Evolutionary conservation across 2,797 vertebrate genomes (phyloP).

Genomic region (Anisognathus igniventris): DNA sequence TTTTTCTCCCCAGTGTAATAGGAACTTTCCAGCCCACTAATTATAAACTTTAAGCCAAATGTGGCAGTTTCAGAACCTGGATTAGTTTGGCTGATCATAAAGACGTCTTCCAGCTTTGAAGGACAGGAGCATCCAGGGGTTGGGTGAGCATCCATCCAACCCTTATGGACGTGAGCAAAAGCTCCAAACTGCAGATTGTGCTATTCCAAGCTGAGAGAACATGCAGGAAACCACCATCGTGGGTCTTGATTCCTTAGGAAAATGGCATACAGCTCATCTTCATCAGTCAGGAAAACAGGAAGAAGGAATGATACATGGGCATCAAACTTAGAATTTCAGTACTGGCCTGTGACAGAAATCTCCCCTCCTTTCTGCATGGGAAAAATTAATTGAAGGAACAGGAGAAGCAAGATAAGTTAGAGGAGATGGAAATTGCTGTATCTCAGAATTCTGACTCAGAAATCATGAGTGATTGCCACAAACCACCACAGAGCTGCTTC

Average conservation of each 20-base stretch:
- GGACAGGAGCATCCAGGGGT: background rate
- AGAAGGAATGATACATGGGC: background rate
- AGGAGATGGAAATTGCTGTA: background rate
- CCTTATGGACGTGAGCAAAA: background rate
- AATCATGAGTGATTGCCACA: background rate
- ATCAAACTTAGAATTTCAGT: background rate
- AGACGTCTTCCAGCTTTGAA: background rate
- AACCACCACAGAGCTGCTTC: background rate
- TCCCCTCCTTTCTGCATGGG: background rate
- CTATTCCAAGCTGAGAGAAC: background rate
- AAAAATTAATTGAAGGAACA: background rate
- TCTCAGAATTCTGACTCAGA: background rate
- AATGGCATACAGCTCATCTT: background rate
- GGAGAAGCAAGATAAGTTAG: background rate
- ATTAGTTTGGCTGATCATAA: background rate
- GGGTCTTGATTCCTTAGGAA: background rate
- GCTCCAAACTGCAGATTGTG: background rate
- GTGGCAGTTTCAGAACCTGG: background rate
- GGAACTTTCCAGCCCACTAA: background rate
- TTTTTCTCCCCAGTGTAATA: background rate
- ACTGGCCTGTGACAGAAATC: background rate
- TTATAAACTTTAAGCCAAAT: background rate
- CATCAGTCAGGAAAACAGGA: background rate
- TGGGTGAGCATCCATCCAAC: background rate
- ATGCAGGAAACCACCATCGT: accelerated